phyloP scores from a whole-genome alignment of 2,888 invertebrate genomes.

The Pharmacophagus antenor region DNA sequence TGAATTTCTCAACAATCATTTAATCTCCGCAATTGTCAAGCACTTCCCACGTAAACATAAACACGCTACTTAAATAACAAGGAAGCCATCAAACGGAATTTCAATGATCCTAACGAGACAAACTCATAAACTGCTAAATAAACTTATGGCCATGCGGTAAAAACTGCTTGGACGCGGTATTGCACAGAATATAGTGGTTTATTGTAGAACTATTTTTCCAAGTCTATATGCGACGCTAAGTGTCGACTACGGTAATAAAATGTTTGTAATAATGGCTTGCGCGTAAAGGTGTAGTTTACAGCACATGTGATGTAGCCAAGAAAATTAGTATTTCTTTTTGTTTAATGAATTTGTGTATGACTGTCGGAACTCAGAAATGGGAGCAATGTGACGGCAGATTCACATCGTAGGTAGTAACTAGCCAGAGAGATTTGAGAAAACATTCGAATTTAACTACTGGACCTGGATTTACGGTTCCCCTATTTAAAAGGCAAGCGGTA shows the following conservation, averaged over 20 bases:
- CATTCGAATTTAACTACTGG: too few species aligned
- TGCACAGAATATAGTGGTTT: slow-evolving; percentile 33
- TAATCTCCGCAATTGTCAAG: slow-evolving; percentile 18
- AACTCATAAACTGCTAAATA: slow-evolving; percentile 37
- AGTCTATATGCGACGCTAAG: slow-evolving; percentile 30
- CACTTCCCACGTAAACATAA: slow-evolving; percentile 27
- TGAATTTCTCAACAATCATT: slow-evolving; percentile 24
- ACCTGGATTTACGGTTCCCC: too few species aligned
- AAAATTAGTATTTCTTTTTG: neutral
- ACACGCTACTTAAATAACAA: slow-evolving; percentile 35
- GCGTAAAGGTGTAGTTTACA: slow-evolving; percentile 15
- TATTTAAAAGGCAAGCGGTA: too few species aligned
- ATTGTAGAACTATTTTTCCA: slow-evolving; percentile 30
- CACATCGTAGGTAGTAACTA: too few species aligned
- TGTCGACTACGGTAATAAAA: slow-evolving; percentile 20
- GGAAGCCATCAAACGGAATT: slow-evolving; percentile 34
- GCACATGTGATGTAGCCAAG: too few species aligned
- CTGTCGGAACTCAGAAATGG: too few species aligned
- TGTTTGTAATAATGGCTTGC: slow-evolving; percentile 12
- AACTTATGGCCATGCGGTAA: slow-evolving; percentile 34
- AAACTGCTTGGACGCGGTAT: slow-evolving; percentile 33
- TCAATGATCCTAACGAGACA: slow-evolving; percentile 36
- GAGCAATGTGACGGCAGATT: too few species aligned
- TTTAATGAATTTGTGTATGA: too few species aligned
- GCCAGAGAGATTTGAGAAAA: too few species aligned